Evolutionary conservation across 2,888 invertebrate genomes (phyloP), one percentile per base, ranked within the genome.

Genomic region (Luffia ferchaultella): DNA sequence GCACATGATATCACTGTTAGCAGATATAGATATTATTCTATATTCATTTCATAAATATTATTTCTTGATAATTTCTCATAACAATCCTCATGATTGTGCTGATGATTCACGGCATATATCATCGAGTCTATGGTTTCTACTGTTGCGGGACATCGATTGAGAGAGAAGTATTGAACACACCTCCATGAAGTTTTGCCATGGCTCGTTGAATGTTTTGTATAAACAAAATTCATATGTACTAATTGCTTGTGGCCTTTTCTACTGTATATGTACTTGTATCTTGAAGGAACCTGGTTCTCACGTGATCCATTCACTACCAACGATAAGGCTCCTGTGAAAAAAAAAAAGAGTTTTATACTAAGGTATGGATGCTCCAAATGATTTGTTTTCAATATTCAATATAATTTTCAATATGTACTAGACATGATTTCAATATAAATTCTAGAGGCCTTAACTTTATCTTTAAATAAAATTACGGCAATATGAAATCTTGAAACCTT

Each of bases 131-230:
- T 76, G 1, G 85, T 85, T 57, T 85, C 85, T 0, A 84, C 78
- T 0, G 85, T 85, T 1, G 85, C 85, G 1, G 85, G 85, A 64
- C 85, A 85, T 54, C 83, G 64, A 58, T 85, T 84, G n/a, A 85
- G 60, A 0, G 85, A 83, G 60, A 85, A 85, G 58, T 85, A 85
- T 55, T 85, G 85, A 9, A 85, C 85, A 60, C 85, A 85, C 42
- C 85, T 61, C 85, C 85, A 85, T 0, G 84, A 84, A 0, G 85
- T 85, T 56, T 85, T 85, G 1, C 85, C 85, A 48, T 85, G 82
- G 1, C 80, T 82, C 1, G 85, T 85, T 0, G 85, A 85, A 64
- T 85, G 85, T 64, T 85, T 85, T 5, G 85, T 85, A 58, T 84
- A 85, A 30, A 85, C 84, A 64, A 84, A 85, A 62, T 84, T 84